Evolutionary conservation across 2,888 invertebrate genomes (phyloP).

Genomic region (Aradus depressus): DNA sequence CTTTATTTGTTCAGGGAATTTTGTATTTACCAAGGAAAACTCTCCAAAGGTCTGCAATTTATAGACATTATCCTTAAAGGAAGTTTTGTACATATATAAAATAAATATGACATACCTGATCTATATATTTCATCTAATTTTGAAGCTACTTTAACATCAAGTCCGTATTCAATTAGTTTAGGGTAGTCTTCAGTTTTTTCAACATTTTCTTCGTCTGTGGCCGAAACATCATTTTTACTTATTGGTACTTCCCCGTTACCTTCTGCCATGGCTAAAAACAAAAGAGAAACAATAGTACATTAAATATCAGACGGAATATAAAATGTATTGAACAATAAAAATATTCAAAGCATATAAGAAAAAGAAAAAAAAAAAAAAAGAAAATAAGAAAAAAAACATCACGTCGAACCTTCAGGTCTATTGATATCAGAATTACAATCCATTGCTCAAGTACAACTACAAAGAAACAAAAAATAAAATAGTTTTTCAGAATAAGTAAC

Average conservation of each 20-base stretch:
- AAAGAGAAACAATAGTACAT: neutral
- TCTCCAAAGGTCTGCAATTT: constrained; percentile 4
- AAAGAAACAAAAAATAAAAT: too few species aligned
- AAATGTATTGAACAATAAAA: neutral
- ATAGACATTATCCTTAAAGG: neutral
- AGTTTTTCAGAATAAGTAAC: too few species aligned
- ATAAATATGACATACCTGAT: constrained; percentile 50
- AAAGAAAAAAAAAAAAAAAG: neutral
- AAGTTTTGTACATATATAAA: neutral
- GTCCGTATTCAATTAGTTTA: constrained; percentile 90
- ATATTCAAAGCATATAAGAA: neutral
- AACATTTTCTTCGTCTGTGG: constrained; percentile 50
- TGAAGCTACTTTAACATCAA: constrained; percentile 85
- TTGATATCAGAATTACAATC: too few species aligned
- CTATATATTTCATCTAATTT: constrained; percentile 96
- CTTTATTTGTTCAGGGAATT: too few species aligned
- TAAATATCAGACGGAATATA: constrained; percentile 25
- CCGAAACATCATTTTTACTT: constrained; percentile 43
- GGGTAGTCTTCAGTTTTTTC: constrained; percentile 82
- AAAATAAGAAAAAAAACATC: neutral
- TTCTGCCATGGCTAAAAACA: constrained; percentile 63
- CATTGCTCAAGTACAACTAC: too few species aligned
- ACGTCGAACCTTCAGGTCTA: too few species aligned
- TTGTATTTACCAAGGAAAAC: neutral
- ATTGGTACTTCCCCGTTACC: constrained; percentile 73